Conservation (phyloP, 2,797 vertebrate genomes). For the Echiichthys vipera region DNA sequence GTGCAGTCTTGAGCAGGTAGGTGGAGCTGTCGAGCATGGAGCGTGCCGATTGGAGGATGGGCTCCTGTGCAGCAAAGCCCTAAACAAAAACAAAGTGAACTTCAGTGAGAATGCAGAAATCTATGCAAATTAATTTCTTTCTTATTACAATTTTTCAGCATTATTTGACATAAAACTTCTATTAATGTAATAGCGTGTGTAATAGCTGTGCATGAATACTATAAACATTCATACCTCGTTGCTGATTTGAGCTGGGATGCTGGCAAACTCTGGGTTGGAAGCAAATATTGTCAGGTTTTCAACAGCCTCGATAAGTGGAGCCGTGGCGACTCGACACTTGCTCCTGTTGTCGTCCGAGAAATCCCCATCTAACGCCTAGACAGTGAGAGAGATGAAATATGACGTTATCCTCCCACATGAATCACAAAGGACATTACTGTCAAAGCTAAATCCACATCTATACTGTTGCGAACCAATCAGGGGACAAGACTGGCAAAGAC, state of each 20-base stretch:
- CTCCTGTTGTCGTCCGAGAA: slow-evolving; percentile 98
- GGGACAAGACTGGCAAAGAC: neutral
- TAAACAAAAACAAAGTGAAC: slow-evolving; percentile 43
- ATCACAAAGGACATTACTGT: neutral
- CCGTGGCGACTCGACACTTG: slow-evolving; percentile 91
- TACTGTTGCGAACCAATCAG: neutral
- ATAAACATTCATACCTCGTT: slow-evolving; percentile 83
- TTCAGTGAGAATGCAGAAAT: neutral
- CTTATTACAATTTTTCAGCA: neutral
- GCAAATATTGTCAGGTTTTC: slow-evolving; percentile 96
- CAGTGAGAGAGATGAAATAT: neutral
- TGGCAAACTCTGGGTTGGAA: slow-evolving; percentile 98
- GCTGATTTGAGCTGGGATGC: slow-evolving; percentile 96
- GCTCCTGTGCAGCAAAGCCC: slow-evolving; percentile 94
- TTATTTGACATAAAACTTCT: neutral
- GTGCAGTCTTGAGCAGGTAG: slow-evolving; percentile 92
- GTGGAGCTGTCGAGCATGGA: slow-evolving; percentile 98
- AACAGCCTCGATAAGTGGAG: slow-evolving; percentile 95
- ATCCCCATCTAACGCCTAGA: slow-evolving; percentile 95
- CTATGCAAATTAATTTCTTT: too few relatives aligned
- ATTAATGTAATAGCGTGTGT: neutral
- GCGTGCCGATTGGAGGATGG: slow-evolving; percentile 92
- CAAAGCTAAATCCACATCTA: neutral
- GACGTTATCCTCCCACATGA: slow-evolving; percentile 1
- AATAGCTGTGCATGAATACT: neutral